Evolutionary conservation across 2,888 invertebrate species (phyloP).

Genomic region (Hydrotaea cyrtoneurina): DNA sequence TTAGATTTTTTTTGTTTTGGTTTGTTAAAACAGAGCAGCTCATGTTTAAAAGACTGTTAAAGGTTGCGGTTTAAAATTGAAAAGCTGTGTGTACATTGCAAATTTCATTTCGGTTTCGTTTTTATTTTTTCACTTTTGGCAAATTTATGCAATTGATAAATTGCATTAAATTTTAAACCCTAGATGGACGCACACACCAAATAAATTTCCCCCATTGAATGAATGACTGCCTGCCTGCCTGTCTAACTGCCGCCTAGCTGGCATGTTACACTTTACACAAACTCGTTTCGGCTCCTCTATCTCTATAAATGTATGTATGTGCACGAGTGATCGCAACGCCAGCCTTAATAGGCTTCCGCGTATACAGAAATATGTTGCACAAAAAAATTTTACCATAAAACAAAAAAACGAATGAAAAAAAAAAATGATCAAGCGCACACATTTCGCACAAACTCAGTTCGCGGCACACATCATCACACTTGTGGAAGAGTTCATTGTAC

Average conservation of each 20-base stretch:
- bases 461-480: background rate
- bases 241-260: background rate
- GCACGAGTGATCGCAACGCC: background rate
- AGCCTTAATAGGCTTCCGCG: conserved; percentile 23
- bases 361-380: conserved; percentile 37
- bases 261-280: background rate
- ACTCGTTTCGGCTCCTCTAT: background rate
- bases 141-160: conserved; percentile 64
- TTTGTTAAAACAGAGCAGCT: conserved; percentile 8
- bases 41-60: conserved; percentile 24
- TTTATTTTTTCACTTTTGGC: conserved; percentile 6
- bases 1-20: background rate
- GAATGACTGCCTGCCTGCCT: background rate
- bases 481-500: conserved; percentile 16
- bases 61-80: conserved; percentile 50
- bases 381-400: conserved; percentile 19
- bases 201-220: conserved; percentile 12
- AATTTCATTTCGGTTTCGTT: conserved; percentile 39
- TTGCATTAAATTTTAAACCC: conserved; percentile 51
- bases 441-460: background rate
- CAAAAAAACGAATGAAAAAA: background rate
- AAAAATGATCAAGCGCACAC: conserved; percentile 26
- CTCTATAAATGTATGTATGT: background rate
- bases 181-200: background rate
- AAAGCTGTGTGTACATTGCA: background rate